Conservation (phyloP, 2,113 vertebrate genomes). For the Tetraodon nigroviridis region DNA sequence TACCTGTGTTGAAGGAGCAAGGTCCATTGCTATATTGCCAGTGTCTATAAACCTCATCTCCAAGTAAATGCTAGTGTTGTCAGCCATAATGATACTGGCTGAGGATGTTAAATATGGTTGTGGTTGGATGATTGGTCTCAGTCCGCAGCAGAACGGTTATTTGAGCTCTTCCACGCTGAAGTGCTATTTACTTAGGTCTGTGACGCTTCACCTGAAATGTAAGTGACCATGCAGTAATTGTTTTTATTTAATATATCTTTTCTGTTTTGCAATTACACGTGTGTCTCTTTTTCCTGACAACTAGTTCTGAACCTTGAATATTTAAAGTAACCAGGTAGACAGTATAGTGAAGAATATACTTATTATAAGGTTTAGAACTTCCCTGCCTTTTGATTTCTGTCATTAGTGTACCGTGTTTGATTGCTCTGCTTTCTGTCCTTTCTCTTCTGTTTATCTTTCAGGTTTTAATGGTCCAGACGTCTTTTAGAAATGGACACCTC, state of each 20-base stretch:
- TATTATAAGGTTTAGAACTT: not conserved
- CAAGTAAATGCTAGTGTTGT: slow-evolving; percentile 7
- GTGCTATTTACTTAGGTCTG: slow-evolving; percentile 32
- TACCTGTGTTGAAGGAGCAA: no score
- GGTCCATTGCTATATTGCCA: no score
- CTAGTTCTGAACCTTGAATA: slow-evolving; percentile 6
- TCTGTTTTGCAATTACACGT: slow-evolving; percentile 11
- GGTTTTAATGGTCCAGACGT: slow-evolving; percentile 17
- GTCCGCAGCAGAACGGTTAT: slow-evolving; percentile 22
- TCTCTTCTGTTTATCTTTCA: slow-evolving; percentile 14
- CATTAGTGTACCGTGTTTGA: not conserved
- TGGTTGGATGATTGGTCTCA: slow-evolving; percentile 13
- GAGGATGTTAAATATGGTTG: slow-evolving; percentile 10
- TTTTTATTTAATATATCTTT: slow-evolving; percentile 33
- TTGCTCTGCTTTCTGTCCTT: not conserved
- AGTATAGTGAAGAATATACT: not conserved
- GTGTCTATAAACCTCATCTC: not conserved
- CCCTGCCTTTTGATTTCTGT: not conserved
- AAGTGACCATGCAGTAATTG: slow-evolving; percentile 20
- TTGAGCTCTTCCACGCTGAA: slow-evolving; percentile 24
- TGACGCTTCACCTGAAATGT: slow-evolving; percentile 9
- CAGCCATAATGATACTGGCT: slow-evolving; percentile 26
- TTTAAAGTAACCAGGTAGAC: not conserved
- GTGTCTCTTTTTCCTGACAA: slow-evolving; percentile 1
- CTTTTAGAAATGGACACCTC: slow-evolving; percentile 23